Evolutionary conservation across 2,113 vertebrate genomes (phyloP), one percentile per base, ranked within the genome.

Genomic region (Trematomus loennbergii): DNA sequence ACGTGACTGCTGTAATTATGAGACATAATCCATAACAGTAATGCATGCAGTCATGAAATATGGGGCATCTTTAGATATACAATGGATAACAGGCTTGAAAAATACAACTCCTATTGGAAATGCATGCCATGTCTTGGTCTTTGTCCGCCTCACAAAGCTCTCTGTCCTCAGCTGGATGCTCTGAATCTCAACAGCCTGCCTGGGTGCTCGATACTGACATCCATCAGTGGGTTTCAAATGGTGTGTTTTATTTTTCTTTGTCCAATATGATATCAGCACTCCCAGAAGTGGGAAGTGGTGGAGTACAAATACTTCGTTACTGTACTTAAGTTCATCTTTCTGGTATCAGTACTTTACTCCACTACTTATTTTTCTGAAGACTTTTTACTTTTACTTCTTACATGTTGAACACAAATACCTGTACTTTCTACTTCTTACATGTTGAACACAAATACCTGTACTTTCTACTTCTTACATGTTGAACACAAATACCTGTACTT

Each of bases 131-230:
- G 61, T 70, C 20, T 62, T 55, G 54, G 58, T 49, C 74, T 87
- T 80, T 88, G 69, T 83, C 63, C 55, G 55, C 54, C 75, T 77
- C 79, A 88, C 86, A 84, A 83, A 85, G 73, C 72, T 61, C 65
- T 64, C 52, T 48, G 12, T 87, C 77, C 40, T 68, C 63, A 53
- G 74, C 55, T 72, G 64, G 81, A 79, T 71, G 83, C 48, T 17
- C 49, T 67, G 65, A 64, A 65, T 62, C 74, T 81, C 22, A 48
- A 83, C 76, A 81, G 64, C 53, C 62, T 65, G 69, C 1, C 64
- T 66, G 54, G 2, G 25, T 18, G 43, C 40, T 82, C 55, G 53
- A 68, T 61, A 63, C 70, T 1, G 36, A 77, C 52, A 72, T 76
- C 63, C 63, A 72, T 74, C 73, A 71, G 53, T 16, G 16, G 52